phyloP scores from a whole-genome alignment of 2,797 vertebrate genomes.

The Aldrovandia affinis region DNA sequence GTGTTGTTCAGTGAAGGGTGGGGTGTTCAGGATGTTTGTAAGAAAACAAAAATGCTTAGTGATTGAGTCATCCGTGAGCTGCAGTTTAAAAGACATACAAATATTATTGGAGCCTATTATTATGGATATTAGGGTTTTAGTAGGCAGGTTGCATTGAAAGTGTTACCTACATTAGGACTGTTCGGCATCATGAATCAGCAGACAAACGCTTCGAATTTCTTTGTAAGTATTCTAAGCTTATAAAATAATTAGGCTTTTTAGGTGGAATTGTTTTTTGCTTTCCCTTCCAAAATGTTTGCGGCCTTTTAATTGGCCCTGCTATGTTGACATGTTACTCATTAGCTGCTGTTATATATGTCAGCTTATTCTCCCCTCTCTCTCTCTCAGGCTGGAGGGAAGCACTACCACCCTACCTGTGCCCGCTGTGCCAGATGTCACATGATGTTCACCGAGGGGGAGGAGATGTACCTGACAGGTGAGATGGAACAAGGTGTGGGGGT shows the following conservation, averaged over 20 bases:
- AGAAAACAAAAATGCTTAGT: neutral
- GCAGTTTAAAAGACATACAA: slow-evolving; percentile 9
- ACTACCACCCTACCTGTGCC: slow-evolving; percentile 95
- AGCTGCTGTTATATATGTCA: neutral
- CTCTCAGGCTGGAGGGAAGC: slow-evolving; percentile 92
- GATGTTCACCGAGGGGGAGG: slow-evolving; percentile 98
- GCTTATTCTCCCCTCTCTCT: neutral
- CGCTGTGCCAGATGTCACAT: slow-evolving; percentile 93
- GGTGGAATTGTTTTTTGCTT: neutral
- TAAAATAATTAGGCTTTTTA: neutral
- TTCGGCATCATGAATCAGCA: neutral
- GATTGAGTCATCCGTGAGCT: neutral
- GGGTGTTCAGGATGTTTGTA: neutral
- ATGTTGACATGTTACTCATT: neutral
- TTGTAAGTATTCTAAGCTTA: neutral
- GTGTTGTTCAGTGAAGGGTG: neutral
- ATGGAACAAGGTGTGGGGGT: neutral
- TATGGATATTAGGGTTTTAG: neutral
- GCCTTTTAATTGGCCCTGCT: neutral
- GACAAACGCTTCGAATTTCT: neutral
- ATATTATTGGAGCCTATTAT: neutral
- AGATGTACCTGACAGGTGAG: slow-evolving; percentile 98
- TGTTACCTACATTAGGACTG: neutral
- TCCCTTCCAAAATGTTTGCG: neutral
- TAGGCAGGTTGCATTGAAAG: neutral